phyloP scores from a whole-genome alignment of 1,140 invertebrate species.

The roundworm (Caenorhabditis elegans) region DNA sequence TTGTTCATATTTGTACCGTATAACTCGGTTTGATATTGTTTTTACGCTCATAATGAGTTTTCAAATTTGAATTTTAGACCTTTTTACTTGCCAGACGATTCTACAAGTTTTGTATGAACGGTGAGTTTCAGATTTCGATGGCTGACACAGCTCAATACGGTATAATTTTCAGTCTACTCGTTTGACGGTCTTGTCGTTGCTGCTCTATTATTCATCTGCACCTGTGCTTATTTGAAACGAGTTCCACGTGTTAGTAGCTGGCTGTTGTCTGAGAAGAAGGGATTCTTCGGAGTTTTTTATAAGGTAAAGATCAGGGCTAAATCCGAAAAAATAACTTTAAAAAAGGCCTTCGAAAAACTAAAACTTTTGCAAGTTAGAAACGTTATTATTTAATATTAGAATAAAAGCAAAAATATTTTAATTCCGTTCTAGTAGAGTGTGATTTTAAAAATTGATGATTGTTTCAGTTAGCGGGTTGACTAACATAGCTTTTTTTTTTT shows the following conservation, averaged over 20 bases:
- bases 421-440: no score
- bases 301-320: no score
- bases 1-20: no score
- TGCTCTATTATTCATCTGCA: constrained; percentile 37
- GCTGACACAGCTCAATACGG: no score
- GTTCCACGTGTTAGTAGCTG: constrained; percentile 37
- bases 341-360: neutral
- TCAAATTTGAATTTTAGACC: neutral
- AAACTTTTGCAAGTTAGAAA: no score
- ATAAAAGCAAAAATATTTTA: no score
- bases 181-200: constrained; percentile 43
- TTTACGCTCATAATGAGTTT: neutral
- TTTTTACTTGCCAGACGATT: neutral
- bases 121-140: neutral
- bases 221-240: constrained; percentile 44
- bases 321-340: neutral
- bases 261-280: constrained; percentile 41
- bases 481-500: no score
- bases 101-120: constrained; percentile 35
- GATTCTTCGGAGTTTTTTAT: constrained; percentile 42
- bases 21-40: neutral
- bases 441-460: no score
- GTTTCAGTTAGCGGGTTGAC: no score
- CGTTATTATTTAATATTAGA: no score
- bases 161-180: constrained; percentile 41